phyloP scores from a whole-genome alignment of 2,797 vertebrate genomes.

The Orestias chungarensis region DNA sequence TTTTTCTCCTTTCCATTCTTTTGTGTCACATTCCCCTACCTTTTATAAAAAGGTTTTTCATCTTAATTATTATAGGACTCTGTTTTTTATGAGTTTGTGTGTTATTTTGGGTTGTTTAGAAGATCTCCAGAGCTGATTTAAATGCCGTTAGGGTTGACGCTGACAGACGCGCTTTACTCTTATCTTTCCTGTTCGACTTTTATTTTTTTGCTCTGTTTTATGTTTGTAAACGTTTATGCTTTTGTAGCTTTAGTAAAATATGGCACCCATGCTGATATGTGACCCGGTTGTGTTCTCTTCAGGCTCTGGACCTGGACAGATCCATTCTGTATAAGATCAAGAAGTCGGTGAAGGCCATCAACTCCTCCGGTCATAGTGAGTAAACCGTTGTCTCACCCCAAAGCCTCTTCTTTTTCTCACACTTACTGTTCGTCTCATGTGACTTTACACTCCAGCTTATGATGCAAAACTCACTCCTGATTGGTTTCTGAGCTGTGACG shows the following conservation, averaged over 20 bases:
- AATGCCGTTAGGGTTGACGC: no score
- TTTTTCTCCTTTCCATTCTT: not conserved
- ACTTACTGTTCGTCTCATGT: constrained; percentile 20
- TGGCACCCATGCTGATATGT: not conserved
- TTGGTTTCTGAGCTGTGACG: no score
- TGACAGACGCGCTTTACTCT: no score
- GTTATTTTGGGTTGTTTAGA: no score
- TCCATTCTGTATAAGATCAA: constrained; percentile 94
- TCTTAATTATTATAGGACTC: not conserved
- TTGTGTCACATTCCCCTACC: not conserved
- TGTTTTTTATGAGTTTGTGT: not conserved
- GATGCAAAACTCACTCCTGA: no score
- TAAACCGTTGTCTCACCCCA: not conserved
- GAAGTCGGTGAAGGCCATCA: constrained; percentile 95
- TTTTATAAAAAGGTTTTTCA: not conserved
- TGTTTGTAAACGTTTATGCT: not conserved
- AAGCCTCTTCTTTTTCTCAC: not conserved
- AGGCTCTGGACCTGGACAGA: constrained; percentile 92
- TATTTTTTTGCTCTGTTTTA: not conserved
- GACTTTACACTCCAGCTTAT: no score
- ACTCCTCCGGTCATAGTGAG: constrained; percentile 90
- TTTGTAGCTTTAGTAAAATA: not conserved
- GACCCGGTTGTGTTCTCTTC: constrained; percentile 41
- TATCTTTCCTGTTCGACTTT: not conserved
- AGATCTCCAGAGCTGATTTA: no score